Percentiles rank a stretch among this genome's conserved stretches.
Evolutionary conservation across 2,888 invertebrate genomes (phyloP).

Genomic region (Heteropelma amictum): DNA sequence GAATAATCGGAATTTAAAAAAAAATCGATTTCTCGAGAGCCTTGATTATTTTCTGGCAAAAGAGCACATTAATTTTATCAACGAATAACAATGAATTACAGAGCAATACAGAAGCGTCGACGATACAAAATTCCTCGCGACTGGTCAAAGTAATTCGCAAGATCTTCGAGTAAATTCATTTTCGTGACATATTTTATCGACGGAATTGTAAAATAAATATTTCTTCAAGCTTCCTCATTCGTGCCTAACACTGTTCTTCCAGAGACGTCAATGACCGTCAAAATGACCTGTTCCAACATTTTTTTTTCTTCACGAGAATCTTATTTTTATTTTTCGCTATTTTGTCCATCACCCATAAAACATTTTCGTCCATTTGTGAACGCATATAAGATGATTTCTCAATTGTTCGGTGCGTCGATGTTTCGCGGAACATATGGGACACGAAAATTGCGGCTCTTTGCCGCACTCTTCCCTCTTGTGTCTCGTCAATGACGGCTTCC

Average conservation of each 20-base stretch:
- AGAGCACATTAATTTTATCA: no score
- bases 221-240: no score
- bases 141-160: no score
- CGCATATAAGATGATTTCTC: conserved; percentile 67
- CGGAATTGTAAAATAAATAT: no score
- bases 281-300: no score
- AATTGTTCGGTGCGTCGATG: conserved; percentile 71
- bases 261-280: no score
- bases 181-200: no score
- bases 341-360: conserved; percentile 13
- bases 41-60: background rate
- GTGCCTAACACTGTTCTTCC: no score
- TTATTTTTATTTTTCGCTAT: background rate
- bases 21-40: background rate
- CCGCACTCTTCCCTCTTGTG: conserved; percentile 76
- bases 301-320: background rate
- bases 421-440: conserved; percentile 71
- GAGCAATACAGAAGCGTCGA: no score
- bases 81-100: no score
- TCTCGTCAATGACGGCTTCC: conserved; percentile 69
- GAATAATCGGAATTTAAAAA: background rate
- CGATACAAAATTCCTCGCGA: no score
- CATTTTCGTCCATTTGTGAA: conserved; percentile 57
- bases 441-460: conserved; percentile 75
- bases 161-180: no score